phyloP scores from a whole-genome alignment of 2,113 vertebrate genomes.

The Zosterops japonicus region DNA sequence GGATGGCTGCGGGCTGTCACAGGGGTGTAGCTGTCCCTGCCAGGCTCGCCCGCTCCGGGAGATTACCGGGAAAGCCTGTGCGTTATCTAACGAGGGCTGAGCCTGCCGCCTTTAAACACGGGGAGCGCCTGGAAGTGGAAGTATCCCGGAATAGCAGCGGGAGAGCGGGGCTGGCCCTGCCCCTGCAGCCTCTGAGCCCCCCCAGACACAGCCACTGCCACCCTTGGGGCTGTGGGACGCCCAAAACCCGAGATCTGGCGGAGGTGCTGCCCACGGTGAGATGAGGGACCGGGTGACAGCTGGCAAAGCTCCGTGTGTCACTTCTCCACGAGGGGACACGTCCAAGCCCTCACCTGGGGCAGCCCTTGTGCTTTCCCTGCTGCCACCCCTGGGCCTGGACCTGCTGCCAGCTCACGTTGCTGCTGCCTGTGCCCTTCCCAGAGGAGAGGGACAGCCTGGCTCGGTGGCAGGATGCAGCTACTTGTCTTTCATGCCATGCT shows the following conservation, averaged over 20 bases:
- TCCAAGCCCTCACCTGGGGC: accelerated
- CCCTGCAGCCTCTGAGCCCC: neutral
- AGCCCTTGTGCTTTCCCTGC: accelerated
- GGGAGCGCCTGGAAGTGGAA: neutral
- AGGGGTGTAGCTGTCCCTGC: neutral
- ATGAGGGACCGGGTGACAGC: accelerated
- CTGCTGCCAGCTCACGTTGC: accelerated
- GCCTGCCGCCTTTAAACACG: neutral
- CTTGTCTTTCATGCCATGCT: neutral
- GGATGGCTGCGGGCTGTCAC: neutral
- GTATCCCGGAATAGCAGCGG: neutral
- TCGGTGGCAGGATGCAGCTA: accelerated
- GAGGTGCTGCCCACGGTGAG: accelerated
- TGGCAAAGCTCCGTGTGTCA: neutral
- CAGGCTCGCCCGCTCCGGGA: neutral
- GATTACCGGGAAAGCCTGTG: neutral
- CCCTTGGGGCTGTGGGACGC: neutral
- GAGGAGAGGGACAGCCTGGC: neutral
- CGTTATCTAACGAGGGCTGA: neutral
- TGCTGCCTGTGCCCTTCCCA: neutral
- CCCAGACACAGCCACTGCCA: neutral
- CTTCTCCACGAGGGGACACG: accelerated
- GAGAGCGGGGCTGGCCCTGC: neutral
- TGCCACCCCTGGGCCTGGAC: neutral
- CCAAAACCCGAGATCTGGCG: accelerated